Evolutionary conservation across 2,113 vertebrate species (phyloP).

Genomic region (Galeopterus variegatus): DNA sequence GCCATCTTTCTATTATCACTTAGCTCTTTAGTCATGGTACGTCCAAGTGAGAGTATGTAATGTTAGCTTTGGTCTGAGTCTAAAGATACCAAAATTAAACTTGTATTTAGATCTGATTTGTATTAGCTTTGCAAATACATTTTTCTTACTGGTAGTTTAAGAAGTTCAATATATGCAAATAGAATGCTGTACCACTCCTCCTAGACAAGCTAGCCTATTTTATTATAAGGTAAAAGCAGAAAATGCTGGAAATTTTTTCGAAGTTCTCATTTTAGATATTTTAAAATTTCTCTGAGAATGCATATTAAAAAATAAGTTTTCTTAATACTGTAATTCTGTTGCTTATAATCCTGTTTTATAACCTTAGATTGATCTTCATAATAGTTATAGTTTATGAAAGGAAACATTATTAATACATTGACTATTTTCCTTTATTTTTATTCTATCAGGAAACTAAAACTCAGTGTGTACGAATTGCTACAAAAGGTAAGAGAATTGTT

Average conservation of each 20-base stretch:
- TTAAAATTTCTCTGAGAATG: neutral
- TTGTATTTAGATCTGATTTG: neutral
- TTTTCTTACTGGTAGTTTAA: conserved; percentile 26
- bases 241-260: conserved; percentile 28
- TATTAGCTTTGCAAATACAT: conserved; percentile 51
- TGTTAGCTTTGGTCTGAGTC: neutral
- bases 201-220: neutral
- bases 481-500: conserved; percentile 94
- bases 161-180: neutral
- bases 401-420: conserved; percentile 43
- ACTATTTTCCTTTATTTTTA: conserved; percentile 82
- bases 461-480: conserved; percentile 98
- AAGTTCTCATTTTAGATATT: neutral
- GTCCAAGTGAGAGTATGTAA: neutral
- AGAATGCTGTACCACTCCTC: neutral
- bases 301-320: neutral
- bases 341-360: neutral
- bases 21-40: neutral
- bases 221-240: conserved; percentile 25
- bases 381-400: conserved; percentile 42
- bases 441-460: conserved; percentile 97
- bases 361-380: neutral
- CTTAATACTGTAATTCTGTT: neutral
- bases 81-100: conserved; percentile 29
- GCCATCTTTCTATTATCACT: neutral